phyloP scores from a whole-genome alignment of 1,140 invertebrate species.

The Atta cephalotes region DNA sequence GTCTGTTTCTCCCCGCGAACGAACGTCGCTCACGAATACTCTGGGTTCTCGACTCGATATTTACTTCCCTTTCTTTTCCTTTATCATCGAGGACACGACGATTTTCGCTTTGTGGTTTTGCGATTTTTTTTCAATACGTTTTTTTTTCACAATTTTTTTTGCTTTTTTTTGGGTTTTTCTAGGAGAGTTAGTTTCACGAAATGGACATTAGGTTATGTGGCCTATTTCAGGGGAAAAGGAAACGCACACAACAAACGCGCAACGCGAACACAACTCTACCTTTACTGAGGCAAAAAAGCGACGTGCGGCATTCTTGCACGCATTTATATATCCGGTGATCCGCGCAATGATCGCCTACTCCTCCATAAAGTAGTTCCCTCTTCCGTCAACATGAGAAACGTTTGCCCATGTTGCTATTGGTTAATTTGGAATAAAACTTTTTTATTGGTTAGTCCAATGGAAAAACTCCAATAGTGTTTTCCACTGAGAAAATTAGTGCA shows the following conservation, averaged over 20 bases:
- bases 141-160: conserved; percentile 83
- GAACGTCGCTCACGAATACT: background rate
- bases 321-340: conserved; percentile 82
- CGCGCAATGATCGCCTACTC: conserved; percentile 46
- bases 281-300: conserved; percentile 88
- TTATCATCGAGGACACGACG: conserved; percentile 53
- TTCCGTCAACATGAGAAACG: background rate
- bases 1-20: background rate
- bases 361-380: conserved; percentile 64
- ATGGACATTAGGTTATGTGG: conserved; percentile 93
- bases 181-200: conserved; percentile 91
- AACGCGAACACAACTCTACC: conserved; percentile 87
- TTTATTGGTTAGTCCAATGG: no score
- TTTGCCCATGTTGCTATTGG: background rate
- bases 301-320: conserved; percentile 70
- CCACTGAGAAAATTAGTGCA: no score
- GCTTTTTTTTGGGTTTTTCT: conserved; percentile 89
- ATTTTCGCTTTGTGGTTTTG: conserved; percentile 84
- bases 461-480: no score
- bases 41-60: background rate
- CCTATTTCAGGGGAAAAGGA: conserved; percentile 87
- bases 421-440: no score
- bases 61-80: background rate
- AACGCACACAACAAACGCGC: conserved; percentile 86
- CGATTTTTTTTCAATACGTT: conserved; percentile 84